Evolutionary conservation across 2,113 vertebrate genomes (phyloP).

Genomic region (Uropsilus gracilis): DNA sequence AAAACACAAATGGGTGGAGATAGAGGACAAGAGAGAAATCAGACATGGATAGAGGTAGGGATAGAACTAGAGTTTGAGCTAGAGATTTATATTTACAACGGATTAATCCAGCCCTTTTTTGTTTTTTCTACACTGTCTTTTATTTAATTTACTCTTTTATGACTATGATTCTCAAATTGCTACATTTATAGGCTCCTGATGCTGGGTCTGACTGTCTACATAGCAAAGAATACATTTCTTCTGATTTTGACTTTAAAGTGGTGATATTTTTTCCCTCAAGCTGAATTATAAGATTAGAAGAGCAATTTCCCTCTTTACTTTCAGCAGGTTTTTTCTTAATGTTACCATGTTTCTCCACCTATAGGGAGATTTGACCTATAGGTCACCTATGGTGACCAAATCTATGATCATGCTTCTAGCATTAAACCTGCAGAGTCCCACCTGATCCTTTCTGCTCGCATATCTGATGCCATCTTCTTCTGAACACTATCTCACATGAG

Average conservation of each 20-base stretch:
- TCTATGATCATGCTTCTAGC: not conserved
- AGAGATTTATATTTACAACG: not conserved
- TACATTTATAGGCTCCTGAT: not conserved
- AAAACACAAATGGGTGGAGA: not conserved
- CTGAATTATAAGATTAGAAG: not conserved
- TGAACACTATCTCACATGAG: accelerated
- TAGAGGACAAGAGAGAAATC: not conserved
- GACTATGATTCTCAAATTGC: not conserved
- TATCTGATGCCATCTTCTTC: not conserved
- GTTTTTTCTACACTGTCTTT: not conserved
- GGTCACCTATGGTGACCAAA: too few species aligned
- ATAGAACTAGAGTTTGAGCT: not conserved
- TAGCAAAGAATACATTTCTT: not conserved
- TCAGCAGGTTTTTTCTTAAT: not conserved
- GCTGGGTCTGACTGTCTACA: not conserved
- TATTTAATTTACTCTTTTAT: conserved; percentile 5
- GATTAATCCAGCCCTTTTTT: not conserved
- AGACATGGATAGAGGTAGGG: not conserved
- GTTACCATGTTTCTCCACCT: not conserved
- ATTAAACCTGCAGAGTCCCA: too few species aligned
- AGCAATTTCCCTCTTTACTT: not conserved
- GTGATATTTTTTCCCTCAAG: not conserved
- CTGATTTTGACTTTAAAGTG: conserved; percentile 21
- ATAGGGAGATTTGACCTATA: too few species aligned
- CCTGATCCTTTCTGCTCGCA: not conserved